Base-by-base conservation (phyloP, 2,113 vertebrate species). In the Dascyllus trimaculatus region DNA sequence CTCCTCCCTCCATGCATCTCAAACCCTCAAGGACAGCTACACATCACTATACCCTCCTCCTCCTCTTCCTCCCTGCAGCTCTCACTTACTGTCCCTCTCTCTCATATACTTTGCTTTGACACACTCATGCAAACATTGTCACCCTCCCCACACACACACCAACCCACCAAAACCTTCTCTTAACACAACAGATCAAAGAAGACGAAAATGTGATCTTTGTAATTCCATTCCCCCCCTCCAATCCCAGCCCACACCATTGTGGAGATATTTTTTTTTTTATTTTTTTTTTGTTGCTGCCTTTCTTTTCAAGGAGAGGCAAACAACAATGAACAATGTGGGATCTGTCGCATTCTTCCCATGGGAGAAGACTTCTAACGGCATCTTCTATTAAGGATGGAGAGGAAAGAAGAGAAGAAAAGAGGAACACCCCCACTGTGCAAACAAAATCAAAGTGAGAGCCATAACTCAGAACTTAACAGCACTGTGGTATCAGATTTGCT, bases 271-370 rank as follows among this genome's bases (percentile, higher is more conserved):
- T 53, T 62, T 4, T 46, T 46, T 46, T 46, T n/a, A n/a, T n/a
- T 48, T 35, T 9, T 43, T 38, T 8, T 38, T 40, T 79, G 58
- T 62, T 75, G 70, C 54, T 40, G 59, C 48, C 26, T 85, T 75
- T 80, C 45, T 88, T 84, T 89, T 76, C 69, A 82, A 89, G 71
- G 72, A 82, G 74, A 91, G 75, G 70, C 79, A 80, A 90, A 91
- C 75, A 89, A 92, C 77, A 92, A 81, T 88, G 87, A 92, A 91
- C 90, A 92, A 89, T 89, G 87, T 85, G 80, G 88, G 88, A 91
- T 91, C 88, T 89, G 90, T 87, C 87, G 64, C 87, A 80, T 82
- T 90, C 74, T 56, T 92, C 91, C 87, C 89, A 78, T 84, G 84
- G 84, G 90, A 86, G 82, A 78, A 24, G 51, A 91, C 88, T 90